These are phyloP conservation scores for Margarornis squamiger DNA, from an alignment of 2,797 vertebrate genomes.

Conservation along the genomic window DNA sequence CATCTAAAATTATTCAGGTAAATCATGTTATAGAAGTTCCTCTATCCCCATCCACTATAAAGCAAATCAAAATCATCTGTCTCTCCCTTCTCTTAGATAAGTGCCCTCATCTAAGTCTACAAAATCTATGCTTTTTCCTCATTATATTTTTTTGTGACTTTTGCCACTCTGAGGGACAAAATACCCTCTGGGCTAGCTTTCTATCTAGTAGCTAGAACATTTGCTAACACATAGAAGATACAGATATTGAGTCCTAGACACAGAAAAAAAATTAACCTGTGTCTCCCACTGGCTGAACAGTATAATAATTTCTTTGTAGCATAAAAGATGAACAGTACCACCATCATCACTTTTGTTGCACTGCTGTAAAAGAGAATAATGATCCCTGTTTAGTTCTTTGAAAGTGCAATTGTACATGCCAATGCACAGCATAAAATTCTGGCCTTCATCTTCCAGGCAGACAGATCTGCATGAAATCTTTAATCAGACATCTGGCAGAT, in stretches of 20 bases:
- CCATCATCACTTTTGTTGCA: background rate
- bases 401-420: background rate
- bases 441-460: background rate
- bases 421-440: background rate
- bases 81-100: background rate
- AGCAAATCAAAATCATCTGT: background rate
- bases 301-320: background rate
- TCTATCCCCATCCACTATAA: background rate
- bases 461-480: background rate
- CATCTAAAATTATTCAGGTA: slow-evolving; percentile 33
- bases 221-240: background rate
- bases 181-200: background rate
- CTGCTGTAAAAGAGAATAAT: background rate
- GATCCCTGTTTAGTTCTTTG: background rate
- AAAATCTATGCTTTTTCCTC: background rate
- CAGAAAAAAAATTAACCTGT: background rate
- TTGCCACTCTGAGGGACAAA: background rate
- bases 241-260: background rate
- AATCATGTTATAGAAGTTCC: background rate
- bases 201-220: background rate
- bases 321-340: background rate
- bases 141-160: background rate
- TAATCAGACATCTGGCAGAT: background rate
- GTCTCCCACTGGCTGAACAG: background rate
- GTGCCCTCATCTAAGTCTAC: background rate